These are phyloP conservation scores for Chlorocebus sabaeus DNA, from an alignment of 2,113 vertebrate species.

Conservation along the genomic window DNA sequence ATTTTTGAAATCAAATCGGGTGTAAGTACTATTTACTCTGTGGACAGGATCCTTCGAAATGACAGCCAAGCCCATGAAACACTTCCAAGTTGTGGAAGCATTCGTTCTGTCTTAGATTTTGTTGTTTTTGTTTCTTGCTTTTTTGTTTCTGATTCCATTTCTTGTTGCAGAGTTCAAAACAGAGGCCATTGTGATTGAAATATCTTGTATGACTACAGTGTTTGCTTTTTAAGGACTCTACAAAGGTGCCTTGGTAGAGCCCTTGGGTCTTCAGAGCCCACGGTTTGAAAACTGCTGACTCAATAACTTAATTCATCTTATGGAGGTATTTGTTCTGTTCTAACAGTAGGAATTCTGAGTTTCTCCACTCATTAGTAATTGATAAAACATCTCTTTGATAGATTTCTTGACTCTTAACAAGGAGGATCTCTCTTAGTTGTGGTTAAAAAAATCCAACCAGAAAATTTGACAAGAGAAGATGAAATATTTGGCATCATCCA, in stretches of 20 bases:
- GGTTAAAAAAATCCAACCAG: constrained; percentile 15
- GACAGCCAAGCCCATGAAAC: background rate
- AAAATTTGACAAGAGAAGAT: background rate
- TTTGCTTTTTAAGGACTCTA: background rate
- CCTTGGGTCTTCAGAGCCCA: background rate
- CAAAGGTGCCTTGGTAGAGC: background rate
- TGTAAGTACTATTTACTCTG: background rate
- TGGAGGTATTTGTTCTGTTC: background rate
- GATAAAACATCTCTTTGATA: background rate
- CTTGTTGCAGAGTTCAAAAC: background rate
- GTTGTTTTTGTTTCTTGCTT: background rate
- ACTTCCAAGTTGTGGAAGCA: background rate
- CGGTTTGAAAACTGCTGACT: background rate
- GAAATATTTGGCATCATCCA: background rate
- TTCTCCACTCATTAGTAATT: background rate
- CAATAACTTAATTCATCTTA: background rate
- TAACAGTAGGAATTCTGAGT: background rate
- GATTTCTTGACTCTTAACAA: background rate
- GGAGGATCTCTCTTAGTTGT: background rate
- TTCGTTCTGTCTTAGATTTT: background rate
- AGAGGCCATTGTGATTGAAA: background rate
- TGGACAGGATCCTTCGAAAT: background rate
- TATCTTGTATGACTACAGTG: background rate
- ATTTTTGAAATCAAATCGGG: background rate
- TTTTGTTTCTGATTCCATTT: background rate